Base-by-base conservation (phyloP, 2,888 invertebrate species). In the Eledone cirrhosa region DNA sequence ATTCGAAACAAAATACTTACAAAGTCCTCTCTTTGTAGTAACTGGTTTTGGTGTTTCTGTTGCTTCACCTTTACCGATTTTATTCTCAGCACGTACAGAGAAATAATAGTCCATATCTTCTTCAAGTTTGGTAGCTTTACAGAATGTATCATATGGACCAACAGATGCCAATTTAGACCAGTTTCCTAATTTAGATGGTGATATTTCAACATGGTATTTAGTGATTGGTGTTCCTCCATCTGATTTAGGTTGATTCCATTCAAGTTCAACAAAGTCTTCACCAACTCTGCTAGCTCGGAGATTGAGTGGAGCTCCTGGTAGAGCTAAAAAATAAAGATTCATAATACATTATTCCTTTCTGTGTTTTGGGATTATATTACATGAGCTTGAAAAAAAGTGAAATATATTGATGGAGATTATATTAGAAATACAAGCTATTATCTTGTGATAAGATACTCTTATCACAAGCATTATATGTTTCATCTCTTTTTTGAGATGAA, bases 31-130 rank as follows among this genome's bases (percentile, higher is more conserved):
- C 84, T 85, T 80, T 83, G 87, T 83, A 80, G 24, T 81, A 27
- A 63, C 82, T 33, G 78, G 77, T 27, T 47, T 78, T 1, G 83
- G 82, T 13, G 95, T 94, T 84, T 95, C 95, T 53, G 96, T 95
- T 72, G 92, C 92, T 48, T 77, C 69, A 59, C 80, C 67, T 29
- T 77, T 77, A 7, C 96, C 97, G 78, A 95, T 93, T 22, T 95
- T 94, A 91, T 97, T 97, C 84, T 94, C 94, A 0, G 96, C 96
- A 86, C 94, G 93, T 27, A 97, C 93, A 82, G 96, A 93, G 93
- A 97, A 96, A 92, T 94, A 93, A 88, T 97, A 97, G 86, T 95
- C 86, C n/a, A 83, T 84, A 76, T 87, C 87, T 11, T 86, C 85
- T 75, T 84, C 82, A 48, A 90, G 83, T 4, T 79, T 81, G 14